Base-by-base conservation (phyloP, 1,140 invertebrate genomes). In the Trichomalopsis sarcophagae region DNA sequence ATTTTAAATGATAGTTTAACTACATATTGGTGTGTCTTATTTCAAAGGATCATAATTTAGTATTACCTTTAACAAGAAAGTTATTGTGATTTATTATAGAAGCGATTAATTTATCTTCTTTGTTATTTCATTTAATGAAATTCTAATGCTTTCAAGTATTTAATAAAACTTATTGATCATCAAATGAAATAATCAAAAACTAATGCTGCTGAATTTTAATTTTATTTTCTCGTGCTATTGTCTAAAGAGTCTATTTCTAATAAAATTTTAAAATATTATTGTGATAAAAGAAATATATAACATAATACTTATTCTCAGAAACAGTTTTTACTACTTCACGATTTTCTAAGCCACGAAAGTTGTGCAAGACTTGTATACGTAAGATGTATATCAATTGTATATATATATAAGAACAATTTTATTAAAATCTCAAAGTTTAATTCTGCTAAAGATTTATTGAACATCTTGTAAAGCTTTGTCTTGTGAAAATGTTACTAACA, bases 221-320 rank as follows among this genome's bases (percentile, higher is more conserved):
- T 78, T 55, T 78, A 27, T 78, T 9, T 23, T 66, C 5, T 17
- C 21, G 2, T 30, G 33, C 36, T 14, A 50, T 40, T 50, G 27
- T 47, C 6, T 23, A 27, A n/a, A 77, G 23, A 44, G 11, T 55
- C 11, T 81, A 68, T 68, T 66, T 17, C 27, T 68, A 11, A 62
- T 68, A 75, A 1, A 66, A 75, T 75, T 62, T 62, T 36, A 36
- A 40, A 50, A 62, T 62, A 77, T 75, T 40, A 36, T 68, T 83
- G 81, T 83, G 73, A 83, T 69, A 83, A 76, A 77, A 62, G 21
- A 71, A 71, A 71, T 71, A n/a, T 78, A 66, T 47, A 47, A 76
- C 13, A 75, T 44, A 21, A 83, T 77, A 83, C 77, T 83, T 77
- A 83, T 83, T 83, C 33, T 83, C 23, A n/a, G 40, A 76, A 27